These are phyloP conservation scores for Desmophyllum pertusum DNA, from an alignment of 92 coral and sea anemone species.

Conservation along the genomic window DNA sequence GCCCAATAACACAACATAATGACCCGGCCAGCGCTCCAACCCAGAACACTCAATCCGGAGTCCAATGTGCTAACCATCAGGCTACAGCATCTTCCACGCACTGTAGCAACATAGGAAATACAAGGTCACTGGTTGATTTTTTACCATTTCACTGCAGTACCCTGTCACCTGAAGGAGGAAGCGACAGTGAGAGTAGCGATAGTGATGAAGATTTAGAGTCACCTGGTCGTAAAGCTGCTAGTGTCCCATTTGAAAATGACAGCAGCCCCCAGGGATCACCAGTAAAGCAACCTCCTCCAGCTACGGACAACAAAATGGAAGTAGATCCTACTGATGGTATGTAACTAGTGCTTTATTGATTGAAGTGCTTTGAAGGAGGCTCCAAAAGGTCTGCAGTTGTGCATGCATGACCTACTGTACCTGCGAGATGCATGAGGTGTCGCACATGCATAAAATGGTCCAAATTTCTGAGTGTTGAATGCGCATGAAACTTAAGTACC, in stretches of 20 bases:
- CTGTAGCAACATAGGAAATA: not conserved
- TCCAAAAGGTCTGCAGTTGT: too few species aligned
- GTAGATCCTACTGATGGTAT: conserved; percentile 77
- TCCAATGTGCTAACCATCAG: too few species aligned
- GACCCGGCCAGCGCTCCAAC: too few species aligned
- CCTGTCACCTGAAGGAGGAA: conserved; percentile 64
- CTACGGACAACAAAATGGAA: conserved; percentile 82
- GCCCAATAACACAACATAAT: too few species aligned
- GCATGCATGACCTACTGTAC: too few species aligned
- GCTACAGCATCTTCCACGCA: too few species aligned
- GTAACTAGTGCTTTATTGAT: not conserved
- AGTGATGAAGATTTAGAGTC: conserved; percentile 87
- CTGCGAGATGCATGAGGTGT: not conserved
- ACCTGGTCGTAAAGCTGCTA: conserved; percentile 52
- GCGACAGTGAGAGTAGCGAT: conserved; percentile 94
- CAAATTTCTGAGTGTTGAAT: too few species aligned
- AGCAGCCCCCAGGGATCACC: conserved; percentile 79
- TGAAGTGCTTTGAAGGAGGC: too few species aligned
- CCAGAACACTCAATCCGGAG: too few species aligned
- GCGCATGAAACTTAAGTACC: too few species aligned
- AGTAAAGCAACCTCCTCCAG: conserved; percentile 47
- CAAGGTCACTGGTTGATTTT: not conserved
- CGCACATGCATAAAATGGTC: not conserved
- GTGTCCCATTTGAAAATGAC: conserved; percentile 26
- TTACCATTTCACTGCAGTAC: conserved; percentile 44